phyloP scores from a whole-genome alignment of 1,140 invertebrate genomes.

The Cydia fagiglandana region DNA sequence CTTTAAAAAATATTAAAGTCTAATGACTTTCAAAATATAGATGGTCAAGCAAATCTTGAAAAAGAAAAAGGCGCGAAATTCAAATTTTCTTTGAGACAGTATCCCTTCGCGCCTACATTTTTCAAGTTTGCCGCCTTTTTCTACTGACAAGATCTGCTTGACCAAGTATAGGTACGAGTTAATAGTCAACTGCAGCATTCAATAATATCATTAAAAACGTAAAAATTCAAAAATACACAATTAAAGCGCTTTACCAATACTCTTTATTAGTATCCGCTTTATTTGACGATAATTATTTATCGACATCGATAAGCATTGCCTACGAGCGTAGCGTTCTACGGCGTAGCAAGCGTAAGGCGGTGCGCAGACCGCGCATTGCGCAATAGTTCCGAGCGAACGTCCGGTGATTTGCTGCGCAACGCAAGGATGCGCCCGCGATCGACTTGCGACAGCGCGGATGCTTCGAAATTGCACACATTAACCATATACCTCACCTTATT shows the following conservation, averaged over 20 bases:
- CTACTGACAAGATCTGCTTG: too few relatives aligned
- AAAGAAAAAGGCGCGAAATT: too few relatives aligned
- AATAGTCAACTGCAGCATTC: too few relatives aligned
- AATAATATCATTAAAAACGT: neutral
- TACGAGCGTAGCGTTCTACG: conserved; percentile 23
- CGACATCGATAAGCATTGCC: neutral
- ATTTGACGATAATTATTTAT: neutral
- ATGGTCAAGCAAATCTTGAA: too few relatives aligned
- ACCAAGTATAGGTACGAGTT: too few relatives aligned
- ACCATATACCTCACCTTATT: conserved; percentile 58
- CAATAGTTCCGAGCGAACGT: conserved; percentile 67
- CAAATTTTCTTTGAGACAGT: too few relatives aligned
- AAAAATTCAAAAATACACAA: neutral
- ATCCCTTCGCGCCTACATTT: too few relatives aligned
- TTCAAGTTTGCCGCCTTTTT: too few relatives aligned
- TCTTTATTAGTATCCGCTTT: neutral
- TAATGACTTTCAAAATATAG: too few relatives aligned
- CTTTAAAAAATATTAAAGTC: too few relatives aligned
- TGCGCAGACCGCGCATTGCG: conserved; percentile 47
- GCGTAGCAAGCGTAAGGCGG: conserved; percentile 15
- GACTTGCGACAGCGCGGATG: conserved; percentile 74
- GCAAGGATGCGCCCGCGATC: conserved; percentile 65
- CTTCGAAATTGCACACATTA: conserved; percentile 61
- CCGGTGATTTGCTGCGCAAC: conserved; percentile 72
- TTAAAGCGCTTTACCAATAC: neutral